Evolutionary conservation across 2,888 invertebrate species (phyloP).

Genomic region (Phalera bucephala): DNA sequence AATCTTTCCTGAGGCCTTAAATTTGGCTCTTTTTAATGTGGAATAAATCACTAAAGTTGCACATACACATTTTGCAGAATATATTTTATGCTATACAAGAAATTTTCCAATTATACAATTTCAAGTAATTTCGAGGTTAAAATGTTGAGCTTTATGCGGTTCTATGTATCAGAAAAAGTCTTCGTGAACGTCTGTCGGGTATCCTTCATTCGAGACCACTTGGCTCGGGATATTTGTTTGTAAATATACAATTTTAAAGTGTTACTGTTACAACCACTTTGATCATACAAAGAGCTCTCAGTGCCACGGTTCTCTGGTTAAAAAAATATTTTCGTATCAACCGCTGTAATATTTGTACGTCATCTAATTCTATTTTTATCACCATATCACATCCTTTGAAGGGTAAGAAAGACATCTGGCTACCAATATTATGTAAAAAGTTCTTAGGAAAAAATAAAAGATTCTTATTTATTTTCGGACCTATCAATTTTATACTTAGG

Average conservation of each 20-base stretch:
- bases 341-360: background rate
- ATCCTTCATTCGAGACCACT: background rate
- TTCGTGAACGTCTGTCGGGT: conserved; percentile 5
- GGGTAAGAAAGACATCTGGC: too few relatives aligned
- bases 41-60: too few relatives aligned
- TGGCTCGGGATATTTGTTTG: background rate
- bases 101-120: too few relatives aligned
- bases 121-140: conserved; percentile 10
- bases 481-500: too few relatives aligned
- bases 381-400: too few relatives aligned
- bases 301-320: background rate
- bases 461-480: too few relatives aligned
- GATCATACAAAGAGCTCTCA: background rate
- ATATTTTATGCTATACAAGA: too few relatives aligned
- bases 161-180: conserved; percentile 4
- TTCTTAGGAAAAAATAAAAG: too few relatives aligned
- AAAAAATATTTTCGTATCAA: background rate
- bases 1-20: too few relatives aligned
- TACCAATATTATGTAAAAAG: too few relatives aligned
- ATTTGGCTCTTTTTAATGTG: too few relatives aligned
- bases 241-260: background rate
- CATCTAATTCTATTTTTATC: background rate
- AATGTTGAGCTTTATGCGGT: conserved; percentile 13
- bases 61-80: too few relatives aligned
- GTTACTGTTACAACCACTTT: background rate